Percentiles rank a stretch among this genome's conserved stretches.
Conservation (phyloP, 2,888 invertebrate species). For the Tinea pellionella region DNA sequence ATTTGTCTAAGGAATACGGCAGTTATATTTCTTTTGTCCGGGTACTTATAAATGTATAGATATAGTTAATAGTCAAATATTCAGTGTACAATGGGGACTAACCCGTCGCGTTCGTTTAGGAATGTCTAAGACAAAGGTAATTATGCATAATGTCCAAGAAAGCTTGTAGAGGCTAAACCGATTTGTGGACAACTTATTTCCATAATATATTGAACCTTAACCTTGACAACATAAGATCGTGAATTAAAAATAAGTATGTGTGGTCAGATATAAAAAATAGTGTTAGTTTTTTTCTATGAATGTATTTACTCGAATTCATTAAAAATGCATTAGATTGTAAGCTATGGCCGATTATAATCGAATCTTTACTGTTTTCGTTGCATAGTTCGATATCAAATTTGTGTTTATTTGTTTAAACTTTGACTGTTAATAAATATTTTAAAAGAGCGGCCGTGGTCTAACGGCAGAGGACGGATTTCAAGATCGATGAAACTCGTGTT, state of each 20-base stretch:
- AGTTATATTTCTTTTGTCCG: no score
- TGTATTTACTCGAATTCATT: conserved; percentile 9
- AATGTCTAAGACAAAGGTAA: conserved; percentile 11
- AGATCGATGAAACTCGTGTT: no score
- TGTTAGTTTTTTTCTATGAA: conserved; percentile 3
- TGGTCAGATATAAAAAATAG: neutral
- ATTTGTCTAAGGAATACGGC: no score
- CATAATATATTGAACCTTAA: neutral
- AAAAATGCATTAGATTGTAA: conserved; percentile 16
- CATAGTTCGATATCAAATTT: neutral
- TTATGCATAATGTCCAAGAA: conserved; percentile 9
- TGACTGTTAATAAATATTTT: no score
- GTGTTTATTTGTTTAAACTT: no score
- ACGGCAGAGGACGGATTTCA: no score
- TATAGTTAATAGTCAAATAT: no score
- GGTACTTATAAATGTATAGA: no score
- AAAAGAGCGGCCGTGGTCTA: no score
- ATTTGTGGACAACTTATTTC: neutral
- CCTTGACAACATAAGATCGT: neutral
- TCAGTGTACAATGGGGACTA: neutral
- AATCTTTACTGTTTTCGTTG: neutral
- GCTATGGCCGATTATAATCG: conserved; percentile 14
- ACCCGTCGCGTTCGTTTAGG: conserved; percentile 4
- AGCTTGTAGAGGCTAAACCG: neutral
- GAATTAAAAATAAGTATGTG: neutral